Base-by-base conservation (phyloP, 1,140 invertebrate species). In the Trichomalopsis sarcophagae region DNA sequence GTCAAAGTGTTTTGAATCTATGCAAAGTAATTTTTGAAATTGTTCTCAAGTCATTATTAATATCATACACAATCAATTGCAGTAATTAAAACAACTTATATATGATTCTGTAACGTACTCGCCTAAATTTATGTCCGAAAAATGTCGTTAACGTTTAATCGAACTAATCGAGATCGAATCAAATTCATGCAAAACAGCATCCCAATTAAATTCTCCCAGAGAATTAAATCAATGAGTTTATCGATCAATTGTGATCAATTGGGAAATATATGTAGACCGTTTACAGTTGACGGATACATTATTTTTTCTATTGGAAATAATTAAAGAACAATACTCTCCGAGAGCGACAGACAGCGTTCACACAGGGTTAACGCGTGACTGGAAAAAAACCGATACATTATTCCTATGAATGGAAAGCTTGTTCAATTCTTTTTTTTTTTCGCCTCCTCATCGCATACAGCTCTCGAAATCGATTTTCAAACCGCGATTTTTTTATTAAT, bases 281-380 rank as follows among this genome's bases (percentile, higher is more conserved):
- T 62, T 9, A 27, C 27, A 30, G 50, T 69, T 68, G n/a, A 69
- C 78, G 40, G 40, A 83, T 77, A 40, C 5, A 84, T 79, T 68
- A 79, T 79, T 76, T 80, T 68, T 80, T 75, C 36, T 69, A 80
- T 80, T 80, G 78, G 66, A 68, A 80, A 44, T 80, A 69, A 69
- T 80, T 78, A 80, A 21, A 78, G 30, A 62, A 44, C 33, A 44
- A 69, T 80, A 40, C 21, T 23, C n/a, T 30, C 5, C 10, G 11
- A 44, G 36, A 69, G n/a, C 21, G 36, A 69, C 33, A 36, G n/a
- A 44, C 62, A 69, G 3, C 23, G 9, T 30, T 80, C 78, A 68
- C 17, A 44, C 17, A 44, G 30, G 62, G n/a, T 69, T 47, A 27
- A 23, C 33, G 17, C 62, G 30, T 80, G 55, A 80, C 78, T 33